Base-by-base conservation (phyloP, 23 tunicate genomes). In the Ascidia mentula region DNA sequence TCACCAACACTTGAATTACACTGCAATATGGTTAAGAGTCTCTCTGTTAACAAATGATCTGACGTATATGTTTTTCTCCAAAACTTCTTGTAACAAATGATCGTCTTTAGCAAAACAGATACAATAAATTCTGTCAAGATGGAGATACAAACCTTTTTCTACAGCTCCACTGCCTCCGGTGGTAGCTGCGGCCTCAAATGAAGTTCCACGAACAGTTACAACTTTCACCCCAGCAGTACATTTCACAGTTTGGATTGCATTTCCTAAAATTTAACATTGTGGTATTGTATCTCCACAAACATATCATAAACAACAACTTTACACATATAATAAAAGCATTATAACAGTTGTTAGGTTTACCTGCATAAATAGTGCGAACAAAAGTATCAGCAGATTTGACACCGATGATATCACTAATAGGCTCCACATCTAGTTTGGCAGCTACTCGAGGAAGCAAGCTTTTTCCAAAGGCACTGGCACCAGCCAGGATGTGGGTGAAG, bases 351-450 rank as follows among this genome's bases (percentile, higher is more conserved):
- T 12, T 42, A 42, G 24, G 28, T 35, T 18, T 79, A 82, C 97
- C 98, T 40, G 99, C 99, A 84, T 96, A 96, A n/a, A 96, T 96
- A 5, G 99, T 92, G 75, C 99, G 60, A n/a, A 91, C 87, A 81
- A 96, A 96, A 18, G 97, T 91, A 39, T 96, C 99, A 18, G 83
- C 69, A 45, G 99, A 87, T 84, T 83, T 85, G 36, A 96, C 82
- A 34, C 79, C 99, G 39, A 81, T 96, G 17, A 96, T 92, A 53
- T 96, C 99, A 69, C 94, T 87, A 4, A 96, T 84, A 0, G 92
- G 98, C 28, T 88, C 96, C 17, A 96, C 97, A 65, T 96, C 99
- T 18, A 96, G 65, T 76, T 91, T 86, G 31, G 99, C 99, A 20
- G 99, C 99, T 38, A 96, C 88, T 60, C 99, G 81, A 6, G 99